Percentiles rank a stretch among this genome's conserved stretches.
phyloP scores from a whole-genome alignment of 2,888 invertebrate species.

The Venustoraphidia nigricollis region DNA sequence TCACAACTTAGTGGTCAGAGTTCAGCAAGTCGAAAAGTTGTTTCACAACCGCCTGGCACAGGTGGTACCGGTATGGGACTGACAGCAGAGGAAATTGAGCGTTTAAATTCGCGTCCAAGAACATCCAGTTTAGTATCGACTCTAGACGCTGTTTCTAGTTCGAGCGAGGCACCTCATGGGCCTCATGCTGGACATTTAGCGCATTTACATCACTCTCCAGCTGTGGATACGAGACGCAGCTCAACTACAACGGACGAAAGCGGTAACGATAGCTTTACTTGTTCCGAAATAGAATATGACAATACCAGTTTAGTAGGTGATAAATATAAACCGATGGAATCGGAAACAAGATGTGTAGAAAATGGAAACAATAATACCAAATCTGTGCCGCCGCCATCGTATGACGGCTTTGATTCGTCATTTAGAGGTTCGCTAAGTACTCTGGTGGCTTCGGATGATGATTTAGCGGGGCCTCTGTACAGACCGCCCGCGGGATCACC shows the following conservation, averaged over 20 bases:
- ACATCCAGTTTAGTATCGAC: constrained; percentile 86
- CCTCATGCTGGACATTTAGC: constrained; percentile 50
- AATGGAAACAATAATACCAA: constrained; percentile 9
- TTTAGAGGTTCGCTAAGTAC: constrained; percentile 89
- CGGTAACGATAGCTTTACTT: constrained; percentile 93
- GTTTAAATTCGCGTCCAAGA: constrained; percentile 72
- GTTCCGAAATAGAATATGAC: constrained; percentile 95
- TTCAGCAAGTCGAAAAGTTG: constrained; percentile 62
- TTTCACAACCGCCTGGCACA: constrained; percentile 48
- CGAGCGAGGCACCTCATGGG: constrained; percentile 62
- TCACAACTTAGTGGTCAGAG: constrained; percentile 80
- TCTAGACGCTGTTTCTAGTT: constrained; percentile 85
- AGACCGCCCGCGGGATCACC: constrained; percentile 67
- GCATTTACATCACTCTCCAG: constrained; percentile 58
- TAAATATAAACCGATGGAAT: constrained; percentile 34
- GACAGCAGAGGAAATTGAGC: constrained; percentile 85
- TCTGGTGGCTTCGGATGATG: constrained; percentile 85
- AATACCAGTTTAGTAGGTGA: constrained; percentile 74
- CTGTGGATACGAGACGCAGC: constrained; percentile 55
- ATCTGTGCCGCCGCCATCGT: constrained; percentile 51
- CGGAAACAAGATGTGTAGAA: constrained; percentile 21
- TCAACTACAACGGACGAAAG: constrained; percentile 84
- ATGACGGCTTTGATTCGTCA: constrained; percentile 87
- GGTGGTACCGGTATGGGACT: constrained; percentile 65
- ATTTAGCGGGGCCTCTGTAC: constrained; percentile 64